Conservation (phyloP, 1,140 invertebrate genomes). For the Brachionus koreanus region DNA sequence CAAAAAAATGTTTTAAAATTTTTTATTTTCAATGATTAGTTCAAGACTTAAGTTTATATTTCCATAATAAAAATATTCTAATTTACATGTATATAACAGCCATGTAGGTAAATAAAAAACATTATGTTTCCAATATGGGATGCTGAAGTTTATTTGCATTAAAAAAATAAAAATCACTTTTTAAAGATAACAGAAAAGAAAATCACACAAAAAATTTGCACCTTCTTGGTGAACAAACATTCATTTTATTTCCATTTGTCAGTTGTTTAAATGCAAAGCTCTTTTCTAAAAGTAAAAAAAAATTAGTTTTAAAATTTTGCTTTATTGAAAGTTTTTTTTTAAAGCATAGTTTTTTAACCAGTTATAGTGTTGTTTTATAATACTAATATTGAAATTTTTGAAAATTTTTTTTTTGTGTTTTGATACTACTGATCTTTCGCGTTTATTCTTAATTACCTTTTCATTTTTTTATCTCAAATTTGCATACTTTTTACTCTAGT, state of each 20-base stretch:
- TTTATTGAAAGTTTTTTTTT: not conserved
- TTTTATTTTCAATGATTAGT: no score
- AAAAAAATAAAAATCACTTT: not conserved
- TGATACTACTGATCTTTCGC: no score
- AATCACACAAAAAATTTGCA: not conserved
- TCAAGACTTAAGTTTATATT: no score
- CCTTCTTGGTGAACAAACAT: not conserved
- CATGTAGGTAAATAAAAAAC: not conserved
- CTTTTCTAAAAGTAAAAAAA: constrained; percentile 7
- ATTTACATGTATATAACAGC: not conserved
- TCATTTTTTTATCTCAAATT: no score
- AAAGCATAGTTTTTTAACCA: no score
- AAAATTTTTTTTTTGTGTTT: no score
- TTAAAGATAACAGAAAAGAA: not conserved
- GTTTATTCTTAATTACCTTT: no score
- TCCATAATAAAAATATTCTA: no score
- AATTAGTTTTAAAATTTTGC: not conserved
- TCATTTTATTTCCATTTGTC: not conserved
- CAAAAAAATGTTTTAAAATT: no score
- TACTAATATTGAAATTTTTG: no score
- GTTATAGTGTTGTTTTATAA: no score
- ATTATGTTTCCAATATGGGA: not conserved
- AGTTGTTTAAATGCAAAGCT: not conserved
- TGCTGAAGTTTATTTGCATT: not conserved
- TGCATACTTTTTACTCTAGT: no score